phyloP scores from a whole-genome alignment of 1,140 invertebrate species.

The Elysia chlorotica region DNA sequence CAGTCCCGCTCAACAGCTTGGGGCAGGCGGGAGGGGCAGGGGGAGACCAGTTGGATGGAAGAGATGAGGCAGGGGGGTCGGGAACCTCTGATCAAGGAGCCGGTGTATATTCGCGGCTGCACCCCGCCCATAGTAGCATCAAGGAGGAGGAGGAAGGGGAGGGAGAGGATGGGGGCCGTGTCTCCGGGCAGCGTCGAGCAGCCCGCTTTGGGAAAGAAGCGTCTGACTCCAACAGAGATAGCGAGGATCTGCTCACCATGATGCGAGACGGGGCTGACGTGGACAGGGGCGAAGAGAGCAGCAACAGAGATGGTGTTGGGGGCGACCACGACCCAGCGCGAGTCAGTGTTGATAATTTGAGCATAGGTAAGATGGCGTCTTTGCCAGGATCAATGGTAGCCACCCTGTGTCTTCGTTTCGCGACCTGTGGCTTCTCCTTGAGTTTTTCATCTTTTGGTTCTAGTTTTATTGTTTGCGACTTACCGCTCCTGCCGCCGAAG shows the following conservation, averaged over 20 bases:
- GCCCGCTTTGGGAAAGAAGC: too few species aligned
- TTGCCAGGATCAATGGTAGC: too few species aligned
- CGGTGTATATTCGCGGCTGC: background rate
- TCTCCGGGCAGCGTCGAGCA: too few species aligned
- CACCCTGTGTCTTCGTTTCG: too few species aligned
- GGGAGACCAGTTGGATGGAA: too few species aligned
- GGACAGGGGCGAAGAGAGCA: constrained; percentile 7
- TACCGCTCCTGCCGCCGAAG: too few species aligned
- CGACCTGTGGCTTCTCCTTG: too few species aligned
- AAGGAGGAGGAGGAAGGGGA: constrained; percentile 5
- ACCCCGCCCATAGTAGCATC: background rate
- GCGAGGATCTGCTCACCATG: background rate
- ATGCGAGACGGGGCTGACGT: background rate
- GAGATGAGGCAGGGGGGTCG: background rate
- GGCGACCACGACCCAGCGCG: too few species aligned
- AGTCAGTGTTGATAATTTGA: background rate
- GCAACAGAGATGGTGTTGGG: background rate
- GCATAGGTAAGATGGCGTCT: constrained; percentile 15
- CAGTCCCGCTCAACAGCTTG: constrained; percentile 42
- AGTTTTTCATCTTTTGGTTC: too few species aligned
- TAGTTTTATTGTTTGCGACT: too few species aligned
- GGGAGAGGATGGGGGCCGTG: background rate
- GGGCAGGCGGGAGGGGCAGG: constrained; percentile 13
- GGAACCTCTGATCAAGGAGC: too few species aligned
- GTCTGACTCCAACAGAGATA: too few species aligned